These are phyloP conservation scores for Sclerurus mexicanus DNA, from an alignment of 2,113 vertebrate genomes.

Conservation along the genomic window DNA sequence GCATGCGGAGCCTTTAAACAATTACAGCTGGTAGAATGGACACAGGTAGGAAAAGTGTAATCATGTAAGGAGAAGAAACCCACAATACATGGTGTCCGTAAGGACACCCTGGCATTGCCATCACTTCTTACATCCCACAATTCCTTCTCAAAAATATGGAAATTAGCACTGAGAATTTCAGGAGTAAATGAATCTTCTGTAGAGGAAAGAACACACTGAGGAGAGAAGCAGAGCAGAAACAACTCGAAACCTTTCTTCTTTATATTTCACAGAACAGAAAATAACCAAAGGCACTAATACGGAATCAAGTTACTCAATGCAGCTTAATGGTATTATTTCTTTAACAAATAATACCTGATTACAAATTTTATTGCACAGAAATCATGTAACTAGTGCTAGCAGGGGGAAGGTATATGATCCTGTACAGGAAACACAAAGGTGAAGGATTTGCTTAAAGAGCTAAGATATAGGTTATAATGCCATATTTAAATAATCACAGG, in stretches of 20 bases:
- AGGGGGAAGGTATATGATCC: not conserved
- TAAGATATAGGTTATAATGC: not conserved
- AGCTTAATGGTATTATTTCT: not conserved
- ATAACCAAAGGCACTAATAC: not conserved
- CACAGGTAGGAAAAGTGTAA: not conserved
- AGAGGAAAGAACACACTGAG: not conserved
- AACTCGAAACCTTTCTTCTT: not conserved
- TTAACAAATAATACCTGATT: not conserved
- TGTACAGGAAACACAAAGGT: not conserved
- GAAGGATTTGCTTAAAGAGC: not conserved
- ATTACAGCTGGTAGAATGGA: not conserved
- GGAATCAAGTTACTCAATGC: not conserved
- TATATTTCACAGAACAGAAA: not conserved
- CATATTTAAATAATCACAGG: not conserved
- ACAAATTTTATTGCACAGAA: not conserved
- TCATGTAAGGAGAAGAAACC: not conserved
- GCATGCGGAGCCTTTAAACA: not conserved
- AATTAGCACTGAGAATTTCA: not conserved
- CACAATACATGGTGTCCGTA: not conserved
- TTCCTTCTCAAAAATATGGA: not conserved
- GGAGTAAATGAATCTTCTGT: not conserved
- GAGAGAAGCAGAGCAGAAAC: not conserved
- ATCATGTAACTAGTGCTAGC: not conserved
- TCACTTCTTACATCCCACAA: accelerated
- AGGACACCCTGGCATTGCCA: not conserved